Evolutionary conservation across 2,888 invertebrate genomes (phyloP).

Genomic region (Dicyrtoma fusca): DNA sequence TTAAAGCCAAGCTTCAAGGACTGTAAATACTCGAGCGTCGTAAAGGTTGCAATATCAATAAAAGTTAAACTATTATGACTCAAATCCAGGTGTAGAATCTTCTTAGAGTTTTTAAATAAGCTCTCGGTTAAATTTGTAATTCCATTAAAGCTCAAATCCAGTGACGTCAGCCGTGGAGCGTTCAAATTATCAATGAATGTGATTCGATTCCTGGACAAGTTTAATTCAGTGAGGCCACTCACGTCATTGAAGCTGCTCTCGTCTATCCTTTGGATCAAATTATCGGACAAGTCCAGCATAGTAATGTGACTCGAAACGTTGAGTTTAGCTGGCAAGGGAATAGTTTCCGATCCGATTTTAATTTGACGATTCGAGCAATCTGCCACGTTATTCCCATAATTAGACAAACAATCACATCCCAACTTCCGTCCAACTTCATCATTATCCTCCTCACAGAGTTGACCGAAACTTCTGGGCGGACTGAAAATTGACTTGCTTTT

Average conservation of each 20-base stretch:
- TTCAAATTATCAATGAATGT: slow-evolving; percentile 37
- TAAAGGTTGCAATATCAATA: slow-evolving; percentile 44
- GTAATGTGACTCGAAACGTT: slow-evolving; percentile 49
- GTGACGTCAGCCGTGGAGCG: slow-evolving; percentile 36
- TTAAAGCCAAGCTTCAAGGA: slow-evolving; percentile 46
- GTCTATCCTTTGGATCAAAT: slow-evolving; percentile 39
- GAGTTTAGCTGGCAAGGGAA: slow-evolving; percentile 38
- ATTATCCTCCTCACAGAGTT: slow-evolving; percentile 34
- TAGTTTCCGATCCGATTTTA: background rate
- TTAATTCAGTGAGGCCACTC: slow-evolving; percentile 38
- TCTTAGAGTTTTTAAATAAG: slow-evolving; percentile 30
- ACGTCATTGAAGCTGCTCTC: slow-evolving; percentile 46
- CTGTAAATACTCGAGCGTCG: slow-evolving; percentile 39
- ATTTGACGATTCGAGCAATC: slow-evolving; percentile 26
- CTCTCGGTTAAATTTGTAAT: slow-evolving; percentile 43
- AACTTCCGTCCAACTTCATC: slow-evolving; percentile 46
- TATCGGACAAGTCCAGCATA: slow-evolving; percentile 44
- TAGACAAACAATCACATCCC: slow-evolving; percentile 44
- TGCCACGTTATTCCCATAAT: slow-evolving; percentile 5
- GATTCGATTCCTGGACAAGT: slow-evolving; percentile 44
- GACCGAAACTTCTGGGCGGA: slow-evolving; percentile 3
- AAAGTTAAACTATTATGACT: slow-evolving; percentile 48
- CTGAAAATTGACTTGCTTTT: too few species aligned
- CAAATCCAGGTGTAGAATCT: slow-evolving; percentile 44
- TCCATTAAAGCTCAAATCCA: slow-evolving; percentile 51